Percentiles rank a stretch among this genome's conserved stretches.
These are phyloP conservation scores for Rutilus rutilus DNA, from an alignment of 2,113 vertebrate genomes.

Conservation along the genomic window DNA sequence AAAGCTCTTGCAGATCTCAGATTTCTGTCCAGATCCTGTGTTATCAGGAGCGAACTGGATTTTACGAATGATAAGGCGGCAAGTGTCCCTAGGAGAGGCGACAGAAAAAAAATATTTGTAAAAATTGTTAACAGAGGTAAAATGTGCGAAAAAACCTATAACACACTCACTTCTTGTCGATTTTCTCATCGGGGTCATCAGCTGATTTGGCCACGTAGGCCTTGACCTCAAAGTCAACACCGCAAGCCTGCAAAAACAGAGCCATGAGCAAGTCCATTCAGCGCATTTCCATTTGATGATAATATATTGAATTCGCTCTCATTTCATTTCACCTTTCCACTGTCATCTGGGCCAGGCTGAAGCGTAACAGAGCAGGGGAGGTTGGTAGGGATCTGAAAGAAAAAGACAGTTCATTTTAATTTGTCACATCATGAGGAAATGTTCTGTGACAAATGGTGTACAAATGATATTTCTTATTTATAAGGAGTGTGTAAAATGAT, in stretches of 20 bases:
- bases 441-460: not conserved
- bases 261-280: not conserved
- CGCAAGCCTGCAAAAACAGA: slow-evolving; percentile 80
- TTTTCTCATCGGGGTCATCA: slow-evolving; percentile 84
- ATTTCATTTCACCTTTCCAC: slow-evolving; percentile 71
- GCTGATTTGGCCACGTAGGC: slow-evolving; percentile 79
- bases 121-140: too few relatives aligned
- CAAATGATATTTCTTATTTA: too few relatives aligned
- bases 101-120: not conserved
- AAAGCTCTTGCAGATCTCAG: slow-evolving; percentile 84
- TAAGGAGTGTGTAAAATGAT: too few relatives aligned
- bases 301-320: not conserved
- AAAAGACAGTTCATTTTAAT: not conserved
- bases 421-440: not conserved
- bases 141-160: not conserved
- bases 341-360: slow-evolving; percentile 75
- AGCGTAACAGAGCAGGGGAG: slow-evolving; percentile 78
- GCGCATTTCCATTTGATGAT: not conserved
- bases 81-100: slow-evolving; percentile 78
- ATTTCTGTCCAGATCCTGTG: slow-evolving; percentile 71
- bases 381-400: slow-evolving; percentile 72
- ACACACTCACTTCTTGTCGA: slow-evolving; percentile 84
- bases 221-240: slow-evolving; percentile 92
- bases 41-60: slow-evolving; percentile 83
- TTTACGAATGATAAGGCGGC: slow-evolving; percentile 86